Evolutionary conservation across 2,888 invertebrate species (phyloP), one percentile per base, ranked within the genome.

Genomic region (Callyntrura sp.): DNA sequence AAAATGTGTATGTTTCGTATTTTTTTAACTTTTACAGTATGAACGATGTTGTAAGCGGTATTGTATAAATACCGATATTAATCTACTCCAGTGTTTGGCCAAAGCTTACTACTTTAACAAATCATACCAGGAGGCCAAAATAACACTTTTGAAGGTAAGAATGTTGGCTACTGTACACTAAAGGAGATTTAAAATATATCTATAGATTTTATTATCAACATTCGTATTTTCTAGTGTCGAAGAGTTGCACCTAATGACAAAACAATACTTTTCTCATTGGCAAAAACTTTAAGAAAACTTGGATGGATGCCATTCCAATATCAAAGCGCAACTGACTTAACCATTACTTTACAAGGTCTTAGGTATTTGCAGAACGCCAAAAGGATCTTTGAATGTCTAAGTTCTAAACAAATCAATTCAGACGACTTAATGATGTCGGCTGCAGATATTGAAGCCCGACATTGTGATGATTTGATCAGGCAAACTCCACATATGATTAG

Each of bases 401-500:
- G 45, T 17, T 17, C 0, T 0, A 62, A 62, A 45, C 23, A 82
- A 20, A 20, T 62, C 3, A 95, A 94, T 94, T 94, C 93, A n/a
- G n/a, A n/a, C n/a, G n/a, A n/a, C n/a, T n/a, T n/a, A n/a, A n/a
- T 78, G 94, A 94, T 1, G 94, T 94, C 92, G 57, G 84, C 84
- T 43, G 95, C 95, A 57, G 94, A 94, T n/a, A 94, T 94, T 62
- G 95, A 95, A 93, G 95, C 95, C 14, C 92, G 95, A 84, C 95
- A 95, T 92, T 96, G 96, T 93, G 94, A 94, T 45, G 96, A 96
- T 94, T 94, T 96, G 91, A 94, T 96, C 88, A 94, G 95, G 92
- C 94, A 94, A 43, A 57, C 82, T 14, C 82, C 82, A 8, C 82
- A 82, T 25, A 62, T 82, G 23, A 62, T 82, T 12, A 82, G 48